These are phyloP conservation scores for Cylloceria caligata DNA, from an alignment of 2,888 invertebrate species.

Conservation along the genomic window DNA sequence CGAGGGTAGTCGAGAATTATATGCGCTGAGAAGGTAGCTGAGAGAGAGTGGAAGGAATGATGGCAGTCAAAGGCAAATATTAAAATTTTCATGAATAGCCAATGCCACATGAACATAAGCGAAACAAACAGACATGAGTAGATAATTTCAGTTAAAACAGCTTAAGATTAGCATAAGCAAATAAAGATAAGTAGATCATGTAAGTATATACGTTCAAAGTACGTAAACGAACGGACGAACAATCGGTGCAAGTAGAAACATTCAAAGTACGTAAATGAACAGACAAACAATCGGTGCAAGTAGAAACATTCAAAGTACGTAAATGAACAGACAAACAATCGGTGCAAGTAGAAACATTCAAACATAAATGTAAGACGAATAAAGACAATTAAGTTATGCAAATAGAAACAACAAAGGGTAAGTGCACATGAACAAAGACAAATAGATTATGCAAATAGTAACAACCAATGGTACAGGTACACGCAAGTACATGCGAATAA, in stretches of 20 bases:
- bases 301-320: not conserved
- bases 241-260: not conserved
- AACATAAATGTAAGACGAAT: not conserved
- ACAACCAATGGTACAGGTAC: not conserved
- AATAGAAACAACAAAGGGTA: not conserved
- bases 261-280: not conserved
- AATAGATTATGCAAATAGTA: not conserved
- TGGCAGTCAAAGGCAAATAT: conserved; percentile 4
- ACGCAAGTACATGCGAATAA: not conserved
- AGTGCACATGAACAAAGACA: not conserved
- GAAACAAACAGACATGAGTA: no score
- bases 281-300: not conserved
- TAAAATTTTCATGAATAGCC: not conserved
- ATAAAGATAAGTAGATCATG: not conserved
- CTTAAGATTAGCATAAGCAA: no score
- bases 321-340: not conserved
- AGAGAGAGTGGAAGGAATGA: not conserved
- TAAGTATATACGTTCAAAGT: not conserved
- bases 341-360: not conserved
- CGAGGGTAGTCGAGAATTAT: conserved; percentile 2
- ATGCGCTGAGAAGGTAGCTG: not conserved
- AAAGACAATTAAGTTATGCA: not conserved
- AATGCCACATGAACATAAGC: not conserved
- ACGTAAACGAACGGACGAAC: not conserved
- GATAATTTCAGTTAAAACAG: no score